Evolutionary conservation across 2,888 invertebrate genomes (phyloP), one percentile per base, ranked within the genome.

Genomic region (Leucoma salicis): DNA sequence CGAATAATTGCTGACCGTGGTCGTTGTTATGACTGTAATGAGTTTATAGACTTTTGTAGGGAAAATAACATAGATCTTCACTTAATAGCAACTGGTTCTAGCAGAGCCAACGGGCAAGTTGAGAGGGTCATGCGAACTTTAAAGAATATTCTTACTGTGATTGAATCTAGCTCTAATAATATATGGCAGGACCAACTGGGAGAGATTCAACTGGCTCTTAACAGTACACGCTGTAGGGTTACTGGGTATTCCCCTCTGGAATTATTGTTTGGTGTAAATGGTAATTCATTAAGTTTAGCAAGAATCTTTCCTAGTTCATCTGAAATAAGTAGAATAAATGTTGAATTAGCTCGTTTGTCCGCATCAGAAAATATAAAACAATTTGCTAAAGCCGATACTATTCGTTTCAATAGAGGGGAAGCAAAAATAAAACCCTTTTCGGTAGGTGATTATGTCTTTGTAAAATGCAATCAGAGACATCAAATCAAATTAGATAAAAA

Each of bases 161-260:
- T 57, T 7, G 66, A 69, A 36, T 38, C 38, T 4, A 39, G 29
- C 3, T 6, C 16, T 6, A 42, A 51, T 16, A 38, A 44, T 2
- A 53, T 63, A 0, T 68, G 66, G 66, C 63, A 66, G 31, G 58
- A 59, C 35, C 53, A 58, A 0, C 21, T 67, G 25, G 48, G 34
- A 5, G 63, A 69, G 2, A 38, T 66, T 4, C 69, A 69, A 35
- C 63, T 1, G 18, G 68, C 64, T 1, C 28, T 69, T 2, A 69
- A 69, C 44, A 51, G 57, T 28, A 63, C 66, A 0, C 29, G 48
- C 0, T 46, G 51, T 46, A 36, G 61, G 1, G 54, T 54, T 1
- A 68, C 63, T 0, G 60, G 57, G 33, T 44, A 60, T 0, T 54
- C 53, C 18, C 65, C 59, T 0, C 37, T 70, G 0, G 68, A 74